Conservation (phyloP, 2,113 vertebrate species). For the Melanerpes aurifrons region DNA sequence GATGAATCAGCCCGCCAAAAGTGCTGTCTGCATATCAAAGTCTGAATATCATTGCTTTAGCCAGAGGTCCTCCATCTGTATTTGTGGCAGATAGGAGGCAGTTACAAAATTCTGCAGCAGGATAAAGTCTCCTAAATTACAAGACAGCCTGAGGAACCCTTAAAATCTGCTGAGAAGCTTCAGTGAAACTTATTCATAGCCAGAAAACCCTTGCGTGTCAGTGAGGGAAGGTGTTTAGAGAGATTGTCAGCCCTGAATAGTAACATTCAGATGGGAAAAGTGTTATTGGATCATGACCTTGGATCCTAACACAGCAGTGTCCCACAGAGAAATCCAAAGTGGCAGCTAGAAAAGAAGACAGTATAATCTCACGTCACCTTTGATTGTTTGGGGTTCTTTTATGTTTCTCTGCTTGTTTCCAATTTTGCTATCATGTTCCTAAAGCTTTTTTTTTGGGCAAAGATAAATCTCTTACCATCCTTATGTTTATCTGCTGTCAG, state of each 20-base stretch:
- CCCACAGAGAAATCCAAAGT: not conserved
- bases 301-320: not conserved
- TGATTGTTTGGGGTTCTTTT: not conserved
- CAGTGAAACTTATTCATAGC: not conserved
- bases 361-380: not conserved
- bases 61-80: not conserved
- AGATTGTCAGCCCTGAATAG: not conserved
- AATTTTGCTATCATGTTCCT: slow-evolving; percentile 7
- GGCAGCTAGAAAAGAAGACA: not conserved
- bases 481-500: slow-evolving; percentile 5
- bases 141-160: not conserved
- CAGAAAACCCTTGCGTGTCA: not conserved
- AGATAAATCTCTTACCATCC: slow-evolving; percentile 12
- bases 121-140: not conserved
- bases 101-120: not conserved
- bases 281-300: not conserved
- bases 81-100: not conserved
- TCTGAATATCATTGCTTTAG: not conserved
- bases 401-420: not conserved
- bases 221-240: not conserved
- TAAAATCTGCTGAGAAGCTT: not conserved
- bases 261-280: not conserved
- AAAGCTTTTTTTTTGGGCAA: not conserved
- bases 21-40: not conserved
- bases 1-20: not conserved